phyloP scores from a whole-genome alignment of 2,888 invertebrate species.

The Yponomeuta sedellus region DNA sequence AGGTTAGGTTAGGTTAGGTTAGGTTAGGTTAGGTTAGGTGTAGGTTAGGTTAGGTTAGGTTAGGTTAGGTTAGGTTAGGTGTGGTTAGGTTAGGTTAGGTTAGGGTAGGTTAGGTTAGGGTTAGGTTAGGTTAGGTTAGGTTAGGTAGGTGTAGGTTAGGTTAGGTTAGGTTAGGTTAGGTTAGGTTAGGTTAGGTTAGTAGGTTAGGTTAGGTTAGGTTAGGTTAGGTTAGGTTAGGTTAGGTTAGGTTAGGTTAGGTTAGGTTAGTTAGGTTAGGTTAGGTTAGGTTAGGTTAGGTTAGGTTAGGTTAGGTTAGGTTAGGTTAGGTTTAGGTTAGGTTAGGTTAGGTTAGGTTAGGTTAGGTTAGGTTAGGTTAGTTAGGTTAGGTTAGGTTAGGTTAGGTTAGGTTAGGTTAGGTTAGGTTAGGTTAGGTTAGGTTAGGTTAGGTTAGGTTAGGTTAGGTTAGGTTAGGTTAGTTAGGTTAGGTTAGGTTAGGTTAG shows the following conservation, averaged over 20 bases:
- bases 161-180: slow-evolving; percentile 17
- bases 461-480: slow-evolving; percentile 17
- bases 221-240: slow-evolving; percentile 18
- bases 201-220: slow-evolving; percentile 17
- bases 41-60: slow-evolving; percentile 18
- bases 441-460: slow-evolving; percentile 17
- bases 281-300: slow-evolving; percentile 14
- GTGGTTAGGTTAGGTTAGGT: slow-evolving; percentile 18
- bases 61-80: slow-evolving; percentile 19
- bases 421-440: slow-evolving; percentile 17
- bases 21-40: slow-evolving; percentile 17
- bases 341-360: slow-evolving; percentile 12
- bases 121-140: slow-evolving; percentile 19
- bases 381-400: slow-evolving; percentile 18
- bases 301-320: slow-evolving; percentile 15
- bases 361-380: slow-evolving; percentile 18
- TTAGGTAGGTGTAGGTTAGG: slow-evolving; percentile 17
- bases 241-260: slow-evolving; percentile 18
- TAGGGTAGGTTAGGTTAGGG: slow-evolving; percentile 19
- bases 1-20: slow-evolving; percentile 15
- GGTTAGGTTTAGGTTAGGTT: slow-evolving; percentile 16
- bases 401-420: slow-evolving; percentile 18
- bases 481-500: background rate
- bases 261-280: too few relatives aligned
- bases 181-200: slow-evolving; percentile 18